Evolutionary conservation across 2,113 vertebrate genomes (phyloP), one percentile per base, ranked within the genome.

Genomic region (Glareola pratincola): DNA sequence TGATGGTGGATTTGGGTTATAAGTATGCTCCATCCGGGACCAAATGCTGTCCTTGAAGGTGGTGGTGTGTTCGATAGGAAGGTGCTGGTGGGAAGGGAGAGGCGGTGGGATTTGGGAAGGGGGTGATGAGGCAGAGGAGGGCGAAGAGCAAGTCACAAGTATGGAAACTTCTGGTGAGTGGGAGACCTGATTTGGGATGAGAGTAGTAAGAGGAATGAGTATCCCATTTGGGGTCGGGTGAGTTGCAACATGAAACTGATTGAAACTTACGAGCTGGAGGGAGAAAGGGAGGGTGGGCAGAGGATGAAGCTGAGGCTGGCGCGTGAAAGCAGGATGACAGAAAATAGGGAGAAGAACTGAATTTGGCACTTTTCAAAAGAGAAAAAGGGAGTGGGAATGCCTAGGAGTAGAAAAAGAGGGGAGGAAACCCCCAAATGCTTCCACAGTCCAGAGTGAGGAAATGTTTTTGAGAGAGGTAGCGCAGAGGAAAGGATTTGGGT

Each of bases 361-460:
- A 10, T 37, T 32, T 1, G 1, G 30, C 8, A 1, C 4, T 68
- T 85, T 39, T 43, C 3, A 0, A 41, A 26, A 36, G 1, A 8
- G 17, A 41, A 47, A 9, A 18, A 4, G 5, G 15, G 39, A 64
- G 14, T 8, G 9, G 7, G 36, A 62, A 9, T 0, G 4, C 7
- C 12, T 62, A 9, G 6, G 14, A 19, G 29, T 9, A 5, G n/a
- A 7, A 48, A 56, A 47, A 37, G 5, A 0, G 2, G 3, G 7
- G 29, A 6, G 15, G 7, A 47, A 11, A 14, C 12, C 66, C 39
- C 5, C 2, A 14, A 73, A 12, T 53, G 19, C 5, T 81, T 53
- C 16, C 16, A 2, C 16, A 29, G 18, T 7, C 3, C 4, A 6
- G 15, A 23, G 10, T 7, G 26, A 54, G 19, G 66, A 30, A 53